These are phyloP conservation scores for Lepisosteus oculatus DNA, from an alignment of 2,113 vertebrate genomes.

Conservation along the genomic window DNA sequence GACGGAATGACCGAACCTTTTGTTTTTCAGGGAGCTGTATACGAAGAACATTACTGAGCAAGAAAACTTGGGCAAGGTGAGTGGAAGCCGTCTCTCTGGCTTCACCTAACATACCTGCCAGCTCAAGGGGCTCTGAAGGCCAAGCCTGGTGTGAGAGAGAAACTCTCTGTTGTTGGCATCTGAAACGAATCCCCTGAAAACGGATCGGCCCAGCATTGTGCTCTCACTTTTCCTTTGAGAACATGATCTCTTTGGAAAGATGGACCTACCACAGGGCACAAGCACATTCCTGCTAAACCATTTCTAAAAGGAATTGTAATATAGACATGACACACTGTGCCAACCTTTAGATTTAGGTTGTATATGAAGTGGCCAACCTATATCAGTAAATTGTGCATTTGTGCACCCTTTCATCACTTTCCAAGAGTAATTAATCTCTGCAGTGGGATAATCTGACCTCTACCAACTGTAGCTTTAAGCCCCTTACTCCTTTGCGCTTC, in stretches of 20 bases:
- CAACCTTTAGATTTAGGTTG: constrained; percentile 42
- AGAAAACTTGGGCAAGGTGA: constrained; percentile 95
- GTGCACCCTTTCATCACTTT: constrained; percentile 33
- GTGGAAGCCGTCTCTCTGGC: constrained; percentile 18
- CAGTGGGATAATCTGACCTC: neutral
- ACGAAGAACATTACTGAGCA: constrained; percentile 89
- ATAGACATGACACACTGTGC: constrained; percentile 21
- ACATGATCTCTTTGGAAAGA: constrained; percentile 36
- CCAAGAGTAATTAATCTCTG: constrained; percentile 40
- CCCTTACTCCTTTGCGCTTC: neutral
- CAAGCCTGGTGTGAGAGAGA: constrained; percentile 19
- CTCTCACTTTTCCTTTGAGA: constrained; percentile 42
- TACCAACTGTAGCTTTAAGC: neutral
- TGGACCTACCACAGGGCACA: constrained; percentile 34
- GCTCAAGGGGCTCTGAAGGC: neutral
- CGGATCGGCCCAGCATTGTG: constrained; percentile 30
- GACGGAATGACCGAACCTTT: constrained; percentile 6
- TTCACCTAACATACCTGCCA: neutral
- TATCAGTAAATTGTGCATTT: constrained; percentile 42
- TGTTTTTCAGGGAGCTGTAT: constrained; percentile 81
- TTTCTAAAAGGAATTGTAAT: constrained; percentile 41
- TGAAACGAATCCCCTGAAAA: constrained; percentile 45
- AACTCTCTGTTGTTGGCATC: constrained; percentile 37
- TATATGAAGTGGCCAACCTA: constrained; percentile 53
- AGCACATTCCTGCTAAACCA: constrained; percentile 50